Evolutionary conservation across 2,888 invertebrate genomes (phyloP), one percentile per base, ranked within the genome.

Genomic region (Drosophila conformis): DNA sequence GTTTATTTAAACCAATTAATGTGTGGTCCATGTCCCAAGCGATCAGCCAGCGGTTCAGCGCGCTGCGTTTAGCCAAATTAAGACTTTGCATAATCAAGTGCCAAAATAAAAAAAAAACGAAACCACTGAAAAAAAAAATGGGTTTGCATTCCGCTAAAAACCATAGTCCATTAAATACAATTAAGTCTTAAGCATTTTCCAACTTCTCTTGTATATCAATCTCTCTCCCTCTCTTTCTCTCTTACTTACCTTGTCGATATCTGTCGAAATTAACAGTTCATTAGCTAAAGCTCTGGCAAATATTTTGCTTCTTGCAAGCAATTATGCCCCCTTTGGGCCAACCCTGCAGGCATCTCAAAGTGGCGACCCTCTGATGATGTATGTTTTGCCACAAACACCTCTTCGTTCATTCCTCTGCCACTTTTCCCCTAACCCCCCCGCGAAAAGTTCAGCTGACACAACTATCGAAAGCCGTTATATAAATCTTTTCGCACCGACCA

Each of bases 71-170:
- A 58, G 64, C 31, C 80, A 82, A 82, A 80, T 82, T 82, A 72
- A 89, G 87, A 82, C 87, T 88, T 85, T 89, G 89, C 89, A 89
- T 87, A 89, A 86, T 87, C 87, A 69, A 78, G 66, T 60, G 68
- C 68, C 56, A 74, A 66, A 74, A 69, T 74, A n/a, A 51, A 42
- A 52, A 59, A 46, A 59, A 38, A 66, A 25, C 15, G 31, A 42
- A 69, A 64, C 38, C 42, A 62, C 48, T 52, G 52, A 18, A 49
- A n/a, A 25, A 60, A 60, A 57, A 67, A 62, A 60, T 36, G 36
- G 48, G 62, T 60, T 68, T 58, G 58, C 57, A 76, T 66, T 46
- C 68, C 67, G 53, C 42, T 40, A 59, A 61, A 59, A 59, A 18
- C 59, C 56, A 68, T 53, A 11, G 51, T 65, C 73, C 71, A 86